Evolutionary conservation across 2,113 vertebrate genomes (phyloP).

Genomic region (Paratilapia polleni): DNA sequence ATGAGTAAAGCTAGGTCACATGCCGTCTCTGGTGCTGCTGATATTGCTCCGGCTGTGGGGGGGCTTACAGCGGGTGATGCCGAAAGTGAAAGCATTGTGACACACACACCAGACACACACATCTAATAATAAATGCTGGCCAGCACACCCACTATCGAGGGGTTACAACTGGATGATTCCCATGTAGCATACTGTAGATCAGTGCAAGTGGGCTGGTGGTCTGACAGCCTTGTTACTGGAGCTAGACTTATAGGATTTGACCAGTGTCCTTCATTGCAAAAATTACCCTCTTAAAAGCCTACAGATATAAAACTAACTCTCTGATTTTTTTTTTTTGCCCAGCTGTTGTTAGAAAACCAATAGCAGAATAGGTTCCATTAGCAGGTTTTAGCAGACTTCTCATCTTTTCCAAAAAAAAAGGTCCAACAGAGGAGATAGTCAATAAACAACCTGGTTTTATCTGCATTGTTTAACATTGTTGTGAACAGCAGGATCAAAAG

Average conservation of each 20-base stretch:
- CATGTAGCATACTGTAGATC: neutral
- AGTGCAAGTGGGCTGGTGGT: neutral
- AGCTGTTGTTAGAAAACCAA: neutral
- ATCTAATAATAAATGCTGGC: conserved; percentile 28
- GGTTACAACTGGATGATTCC: conserved; percentile 33
- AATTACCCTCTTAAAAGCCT: neutral
- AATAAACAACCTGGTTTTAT: neutral
- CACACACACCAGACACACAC: conserved; percentile 9
- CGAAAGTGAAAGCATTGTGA: conserved; percentile 66
- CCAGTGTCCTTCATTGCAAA: neutral
- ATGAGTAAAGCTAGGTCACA: conserved; percentile 75
- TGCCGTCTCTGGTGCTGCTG: conserved; percentile 69
- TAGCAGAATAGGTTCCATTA: neutral
- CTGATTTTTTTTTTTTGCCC: too few relatives aligned
- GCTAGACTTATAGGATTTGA: neutral
- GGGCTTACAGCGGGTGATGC: conserved; percentile 36
- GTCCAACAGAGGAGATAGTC: accelerated
- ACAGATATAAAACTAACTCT: neutral
- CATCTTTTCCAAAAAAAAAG: neutral
- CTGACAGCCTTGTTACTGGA: neutral
- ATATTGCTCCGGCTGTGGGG: conserved; percentile 69
- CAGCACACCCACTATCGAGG: neutral
- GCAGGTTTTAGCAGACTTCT: neutral
- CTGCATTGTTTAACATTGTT: too few relatives aligned
- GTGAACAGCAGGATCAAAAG: too few relatives aligned